A percentile compares a stretch with the other conserved stretches of the same genome.
phyloP scores from a whole-genome alignment of 2,888 invertebrate genomes.

The Epistrophe eligans region DNA sequence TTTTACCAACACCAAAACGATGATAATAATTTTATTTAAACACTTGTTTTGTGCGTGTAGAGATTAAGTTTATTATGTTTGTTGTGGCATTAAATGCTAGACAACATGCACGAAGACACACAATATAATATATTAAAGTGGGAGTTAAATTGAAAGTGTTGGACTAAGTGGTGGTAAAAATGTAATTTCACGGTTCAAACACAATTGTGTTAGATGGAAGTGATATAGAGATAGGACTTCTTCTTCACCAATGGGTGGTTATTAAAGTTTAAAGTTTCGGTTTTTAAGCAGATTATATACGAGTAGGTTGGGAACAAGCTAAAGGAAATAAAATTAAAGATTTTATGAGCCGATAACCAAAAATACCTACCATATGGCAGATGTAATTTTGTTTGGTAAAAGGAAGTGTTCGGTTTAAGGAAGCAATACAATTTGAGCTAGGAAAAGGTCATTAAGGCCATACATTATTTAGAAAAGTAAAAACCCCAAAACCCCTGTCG shows the following conservation, averaged over 20 bases:
- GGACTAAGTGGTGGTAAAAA: constrained; percentile 23
- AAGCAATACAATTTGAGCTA: no score
- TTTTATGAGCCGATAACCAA: neutral
- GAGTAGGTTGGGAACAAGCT: neutral
- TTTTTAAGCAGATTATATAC: neutral
- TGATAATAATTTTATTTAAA: neutral
- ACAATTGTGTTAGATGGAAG: neutral
- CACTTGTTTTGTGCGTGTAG: constrained; percentile 35
- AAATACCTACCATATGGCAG: no score
- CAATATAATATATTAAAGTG: neutral
- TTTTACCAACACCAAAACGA: no score
- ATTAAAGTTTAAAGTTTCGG: neutral
- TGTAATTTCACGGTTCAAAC: constrained; percentile 25
- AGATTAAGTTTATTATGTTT: constrained; percentile 28
- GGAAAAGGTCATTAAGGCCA: no score
- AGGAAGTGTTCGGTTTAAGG: no score
- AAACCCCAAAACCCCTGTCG: no score
- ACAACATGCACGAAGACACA: constrained; percentile 26
- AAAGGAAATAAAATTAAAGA: neutral
- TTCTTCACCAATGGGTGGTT: neutral
- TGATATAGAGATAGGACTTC: neutral
- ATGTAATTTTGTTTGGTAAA: no score
- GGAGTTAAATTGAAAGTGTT: neutral
- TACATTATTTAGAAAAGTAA: no score
- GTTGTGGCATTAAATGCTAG: constrained; percentile 13